phyloP scores from a whole-genome alignment of 35 echinoderm and acorn worm genomes.

The Lytechinus variegatus region DNA sequence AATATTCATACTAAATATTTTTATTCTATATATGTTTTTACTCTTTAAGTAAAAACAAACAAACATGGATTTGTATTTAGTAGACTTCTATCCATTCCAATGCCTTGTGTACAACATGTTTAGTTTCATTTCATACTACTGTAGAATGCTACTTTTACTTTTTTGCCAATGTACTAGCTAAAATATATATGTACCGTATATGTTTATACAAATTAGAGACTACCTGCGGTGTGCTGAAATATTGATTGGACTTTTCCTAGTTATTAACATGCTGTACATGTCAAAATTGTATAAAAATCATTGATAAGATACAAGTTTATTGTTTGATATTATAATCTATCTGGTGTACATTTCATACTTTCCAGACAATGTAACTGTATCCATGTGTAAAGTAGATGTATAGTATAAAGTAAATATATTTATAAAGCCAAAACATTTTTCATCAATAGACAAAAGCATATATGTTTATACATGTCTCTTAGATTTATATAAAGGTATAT shows the following conservation, averaged over 20 bases:
- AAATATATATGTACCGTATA: background rate
- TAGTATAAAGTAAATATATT: background rate
- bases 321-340: background rate
- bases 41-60: no score
- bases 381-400: background rate
- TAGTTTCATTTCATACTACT: background rate
- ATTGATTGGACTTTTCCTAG: background rate
- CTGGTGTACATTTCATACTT: background rate
- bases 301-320: background rate
- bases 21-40: no score
- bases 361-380: background rate
- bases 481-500: background rate
- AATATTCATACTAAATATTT: no score
- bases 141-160: background rate
- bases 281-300: background rate
- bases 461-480: background rate
- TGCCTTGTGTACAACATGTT: background rate
- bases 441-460: background rate
- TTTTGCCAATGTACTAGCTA: background rate
- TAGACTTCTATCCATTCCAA: background rate
- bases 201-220: background rate
- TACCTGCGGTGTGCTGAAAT: background rate
- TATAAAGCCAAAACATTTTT: background rate
- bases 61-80: background rate
- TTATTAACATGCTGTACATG: background rate